Conservation (phyloP, 2,113 vertebrate species). For the Scartelaos histophorus region DNA sequence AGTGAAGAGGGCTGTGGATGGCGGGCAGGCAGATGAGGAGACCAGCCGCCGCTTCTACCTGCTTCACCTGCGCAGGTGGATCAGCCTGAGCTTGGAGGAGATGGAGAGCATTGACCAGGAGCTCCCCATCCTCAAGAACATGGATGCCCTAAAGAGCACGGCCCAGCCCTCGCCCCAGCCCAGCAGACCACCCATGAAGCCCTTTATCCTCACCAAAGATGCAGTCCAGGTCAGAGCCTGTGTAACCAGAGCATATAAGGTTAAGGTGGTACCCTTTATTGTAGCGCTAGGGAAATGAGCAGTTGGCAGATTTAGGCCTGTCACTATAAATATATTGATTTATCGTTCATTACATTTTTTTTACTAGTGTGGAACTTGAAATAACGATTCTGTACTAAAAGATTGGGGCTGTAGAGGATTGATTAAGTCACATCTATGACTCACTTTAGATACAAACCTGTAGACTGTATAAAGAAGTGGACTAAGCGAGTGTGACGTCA, state of each 20-base stretch:
- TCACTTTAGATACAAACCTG: too few species aligned
- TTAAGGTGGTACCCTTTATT: too few species aligned
- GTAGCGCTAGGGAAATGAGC: too few species aligned
- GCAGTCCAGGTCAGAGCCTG: slow-evolving; percentile 75
- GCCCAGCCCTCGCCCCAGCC: slow-evolving; percentile 50
- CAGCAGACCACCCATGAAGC: slow-evolving; percentile 78
- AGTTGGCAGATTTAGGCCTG: too few species aligned
- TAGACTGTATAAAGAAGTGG: too few species aligned
- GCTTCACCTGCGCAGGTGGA: slow-evolving; percentile 84
- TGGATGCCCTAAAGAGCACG: slow-evolving; percentile 67
- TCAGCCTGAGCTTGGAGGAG: slow-evolving; percentile 86
- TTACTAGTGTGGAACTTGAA: too few species aligned
- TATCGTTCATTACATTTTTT: too few species aligned
- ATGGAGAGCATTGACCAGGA: slow-evolving; percentile 92
- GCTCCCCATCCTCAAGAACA: slow-evolving; percentile 81
- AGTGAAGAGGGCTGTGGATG: slow-evolving; percentile 77
- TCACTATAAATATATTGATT: too few species aligned
- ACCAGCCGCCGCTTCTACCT: slow-evolving; percentile 84
- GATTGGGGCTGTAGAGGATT: too few species aligned
- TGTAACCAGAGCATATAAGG: background rate
- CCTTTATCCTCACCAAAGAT: slow-evolving; percentile 91
- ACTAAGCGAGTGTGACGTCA: too few species aligned
- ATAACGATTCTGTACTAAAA: too few species aligned
- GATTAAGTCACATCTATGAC: too few species aligned
- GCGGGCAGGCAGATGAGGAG: slow-evolving; percentile 85